Percentiles rank a stretch among this genome's conserved stretches.
phyloP scores from a whole-genome alignment of 2,888 invertebrate species.

The Torymus auratus region DNA sequence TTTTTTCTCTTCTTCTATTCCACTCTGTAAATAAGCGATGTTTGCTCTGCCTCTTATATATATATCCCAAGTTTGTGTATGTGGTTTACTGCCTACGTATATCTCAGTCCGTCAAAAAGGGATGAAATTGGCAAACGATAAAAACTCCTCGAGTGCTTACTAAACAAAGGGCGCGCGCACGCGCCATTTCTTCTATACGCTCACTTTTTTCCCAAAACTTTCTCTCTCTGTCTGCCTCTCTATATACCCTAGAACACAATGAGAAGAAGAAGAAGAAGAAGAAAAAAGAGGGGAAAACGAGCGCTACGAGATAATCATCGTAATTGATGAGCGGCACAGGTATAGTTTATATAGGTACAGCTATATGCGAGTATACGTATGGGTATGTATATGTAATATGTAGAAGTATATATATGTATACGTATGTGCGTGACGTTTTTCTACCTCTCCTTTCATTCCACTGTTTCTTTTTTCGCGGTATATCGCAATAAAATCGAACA shows the following conservation, averaged over 20 bases:
- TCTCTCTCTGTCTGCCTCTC: not conserved
- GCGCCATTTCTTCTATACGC: too few species aligned
- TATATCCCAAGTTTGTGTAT: too few species aligned
- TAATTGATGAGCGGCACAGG: constrained; percentile 35
- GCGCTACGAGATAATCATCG: constrained; percentile 26
- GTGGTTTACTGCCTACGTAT: not conserved
- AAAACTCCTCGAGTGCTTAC: constrained; percentile 12
- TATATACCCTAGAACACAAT: not conserved
- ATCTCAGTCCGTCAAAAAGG: constrained; percentile 49
- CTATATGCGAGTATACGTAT: not conserved
- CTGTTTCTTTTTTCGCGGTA: not conserved
- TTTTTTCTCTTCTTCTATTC: constrained; percentile 5
- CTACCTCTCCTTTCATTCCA: constrained; percentile 17
- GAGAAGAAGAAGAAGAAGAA: constrained; percentile 3
- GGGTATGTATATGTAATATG: constrained; percentile 3
- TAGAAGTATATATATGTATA: not conserved
- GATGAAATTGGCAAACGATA: constrained; percentile 47
- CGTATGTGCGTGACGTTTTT: constrained; percentile 1
- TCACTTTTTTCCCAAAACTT: too few species aligned
- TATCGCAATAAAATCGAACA: constrained; percentile 25
- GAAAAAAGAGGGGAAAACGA: constrained; percentile 10
- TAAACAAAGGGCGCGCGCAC: not conserved
- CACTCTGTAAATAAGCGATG: constrained; percentile 45
- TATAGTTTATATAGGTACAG: not conserved
- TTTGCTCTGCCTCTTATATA: constrained; percentile 3